phyloP scores from a whole-genome alignment of 2,797 vertebrate species.

The Typhlichthys subterraneus region DNA sequence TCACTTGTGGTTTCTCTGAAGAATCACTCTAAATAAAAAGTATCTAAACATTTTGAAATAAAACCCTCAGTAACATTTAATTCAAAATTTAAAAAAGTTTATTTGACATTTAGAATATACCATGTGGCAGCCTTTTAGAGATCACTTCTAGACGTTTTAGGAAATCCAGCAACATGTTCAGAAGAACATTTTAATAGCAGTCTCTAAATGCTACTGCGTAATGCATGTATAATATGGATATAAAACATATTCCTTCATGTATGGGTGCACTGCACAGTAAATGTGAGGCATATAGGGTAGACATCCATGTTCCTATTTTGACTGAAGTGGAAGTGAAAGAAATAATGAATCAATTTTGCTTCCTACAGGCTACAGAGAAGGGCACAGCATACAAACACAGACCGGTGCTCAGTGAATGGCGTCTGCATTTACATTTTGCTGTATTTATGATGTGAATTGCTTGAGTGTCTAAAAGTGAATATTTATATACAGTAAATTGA shows the following conservation, averaged over 20 bases:
- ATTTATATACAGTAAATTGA: not conserved
- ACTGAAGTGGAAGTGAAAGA: conserved; percentile 49
- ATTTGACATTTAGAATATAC: conserved; percentile 62
- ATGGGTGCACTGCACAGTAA: too few relatives aligned
- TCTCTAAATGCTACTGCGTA: not conserved
- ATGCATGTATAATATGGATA: not conserved
- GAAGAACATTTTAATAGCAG: conserved; percentile 23
- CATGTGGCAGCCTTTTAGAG: conserved; percentile 54
- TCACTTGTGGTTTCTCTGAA: not conserved
- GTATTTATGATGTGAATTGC: too few relatives aligned
- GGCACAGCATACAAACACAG: not conserved
- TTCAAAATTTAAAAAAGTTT: conserved; percentile 23
- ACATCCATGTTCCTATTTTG: conserved; percentile 1
- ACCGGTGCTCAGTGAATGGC: conserved; percentile 13
- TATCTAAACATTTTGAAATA: not conserved
- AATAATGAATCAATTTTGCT: conserved; percentile 24
- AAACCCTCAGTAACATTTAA: not conserved
- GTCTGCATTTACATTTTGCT: conserved; percentile 5
- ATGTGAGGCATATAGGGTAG: conserved; percentile 23
- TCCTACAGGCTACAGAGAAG: conserved; percentile 12
- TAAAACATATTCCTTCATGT: not conserved
- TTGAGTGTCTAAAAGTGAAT: too few relatives aligned
- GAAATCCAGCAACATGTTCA: conserved; percentile 46
- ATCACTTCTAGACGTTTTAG: conserved; percentile 45
- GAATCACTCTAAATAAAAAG: not conserved